Percentiles rank a stretch among this genome's conserved stretches.
These are phyloP conservation scores for Chiloscyllium plagiosum DNA, from an alignment of 2,113 vertebrate genomes.

Conservation along the genomic window DNA sequence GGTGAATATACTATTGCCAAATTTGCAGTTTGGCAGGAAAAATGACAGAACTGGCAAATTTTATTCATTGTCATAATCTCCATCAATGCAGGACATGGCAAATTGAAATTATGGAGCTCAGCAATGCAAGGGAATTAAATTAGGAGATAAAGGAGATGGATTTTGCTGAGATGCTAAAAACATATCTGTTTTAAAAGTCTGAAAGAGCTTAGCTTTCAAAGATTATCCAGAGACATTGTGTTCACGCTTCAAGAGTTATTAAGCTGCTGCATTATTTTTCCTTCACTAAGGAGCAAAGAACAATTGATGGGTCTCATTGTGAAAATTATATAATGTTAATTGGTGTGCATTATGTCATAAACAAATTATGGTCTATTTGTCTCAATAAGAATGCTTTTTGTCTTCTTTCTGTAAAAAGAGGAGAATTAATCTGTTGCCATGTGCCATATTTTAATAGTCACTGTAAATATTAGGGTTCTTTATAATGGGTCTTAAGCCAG, in stretches of 20 bases:
- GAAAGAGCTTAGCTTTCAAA: background rate
- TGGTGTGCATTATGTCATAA: background rate
- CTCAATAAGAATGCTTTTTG: background rate
- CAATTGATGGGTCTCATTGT: background rate
- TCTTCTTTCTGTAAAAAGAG: background rate
- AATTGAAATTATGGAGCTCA: background rate
- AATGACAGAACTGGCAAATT: background rate
- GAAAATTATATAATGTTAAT: background rate
- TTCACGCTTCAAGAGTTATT: background rate
- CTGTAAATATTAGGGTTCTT: background rate
- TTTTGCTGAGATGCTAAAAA: background rate
- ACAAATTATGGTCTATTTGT: background rate
- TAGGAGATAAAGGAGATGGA: background rate
- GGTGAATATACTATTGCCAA: too few relatives aligned
- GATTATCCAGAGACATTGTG: background rate
- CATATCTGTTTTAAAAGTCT: background rate
- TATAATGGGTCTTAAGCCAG: background rate
- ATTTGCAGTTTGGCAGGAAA: too few relatives aligned
- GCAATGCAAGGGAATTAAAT: background rate
- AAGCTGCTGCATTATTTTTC: background rate
- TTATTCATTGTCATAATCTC: background rate
- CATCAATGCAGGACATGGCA: background rate
- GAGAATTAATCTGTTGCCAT: background rate
- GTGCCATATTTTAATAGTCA: background rate
- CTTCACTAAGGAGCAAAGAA: background rate